Evolutionary conservation across 2,888 invertebrate species (phyloP), one percentile per base, ranked within the genome.

Genomic region (Caenorhabditis afra): DNA sequence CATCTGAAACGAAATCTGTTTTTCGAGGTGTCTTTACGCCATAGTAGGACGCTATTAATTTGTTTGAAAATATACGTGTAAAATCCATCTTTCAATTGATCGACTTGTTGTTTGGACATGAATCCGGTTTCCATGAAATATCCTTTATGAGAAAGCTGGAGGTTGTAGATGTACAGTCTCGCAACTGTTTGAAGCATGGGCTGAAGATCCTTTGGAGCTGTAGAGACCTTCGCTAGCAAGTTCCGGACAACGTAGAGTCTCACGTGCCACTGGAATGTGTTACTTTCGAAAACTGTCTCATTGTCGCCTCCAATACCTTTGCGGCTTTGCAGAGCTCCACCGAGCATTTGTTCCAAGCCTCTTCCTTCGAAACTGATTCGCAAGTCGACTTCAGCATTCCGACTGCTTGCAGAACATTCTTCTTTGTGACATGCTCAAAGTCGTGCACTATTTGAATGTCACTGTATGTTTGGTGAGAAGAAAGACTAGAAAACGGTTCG

Each of bases 271-370:
- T 93, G 86, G 4, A 29, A 29, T 29, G 3, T 29, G 29, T 29
- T 29, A 5, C 7, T 3, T 3, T 29, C 7, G 7, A 29, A 29
- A 58, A 73, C 58, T 12, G 8, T 44, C 1, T 23, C 1, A 7
- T 4, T 39, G 35, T 20, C 1, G 44, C 87, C 65, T 81, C 81
- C 68, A 53, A 8, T 61, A 94, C 94, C 92, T 95, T 94, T 0
- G 96, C 95, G 4, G 95, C 95, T 64, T 94, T 93, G 0, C 94
- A 93, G 18, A 96, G 92, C 88, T 95, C 94, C 52, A 96, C 94
- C 0, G 96, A 95, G 1, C 94, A 94, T 90, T 93, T 92, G 91
- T 96, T 96, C 94, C 96, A 95, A 0, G 96, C 95, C 88, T 95
- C 94, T 88, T 95, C 95, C 37, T 93, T 93, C 0, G 93, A 91